Evolutionary conservation across 2,797 vertebrate species (phyloP), one percentile per base, ranked within the genome.

Genomic region (Sphaeramia orbicularis): DNA sequence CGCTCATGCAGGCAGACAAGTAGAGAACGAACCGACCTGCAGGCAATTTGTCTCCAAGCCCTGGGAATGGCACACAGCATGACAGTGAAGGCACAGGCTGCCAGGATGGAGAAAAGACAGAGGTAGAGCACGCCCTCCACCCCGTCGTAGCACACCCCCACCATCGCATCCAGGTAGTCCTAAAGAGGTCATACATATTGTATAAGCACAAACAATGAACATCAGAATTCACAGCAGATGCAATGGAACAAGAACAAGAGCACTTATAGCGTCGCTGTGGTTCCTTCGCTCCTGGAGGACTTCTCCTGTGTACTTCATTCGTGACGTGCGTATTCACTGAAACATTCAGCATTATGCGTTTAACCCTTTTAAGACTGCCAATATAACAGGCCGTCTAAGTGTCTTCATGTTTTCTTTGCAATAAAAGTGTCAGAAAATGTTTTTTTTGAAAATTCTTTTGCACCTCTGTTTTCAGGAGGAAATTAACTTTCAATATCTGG

Each of bases 141-240:
- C 1, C 97, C 96, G 0, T 99, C 96, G 0, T 98, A 98, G 87
- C 98, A 99, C 90, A 98, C 79, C 18, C 97, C 97, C 0, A 96
- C 88, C 71, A 99, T 94, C 2, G 96, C 96, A 0, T 99, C 98
- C 92, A 98, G 89, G 85, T 98, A 99, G 84, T 99, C 97, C 97
- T 99, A 84, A 48, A 8, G 62, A 64, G 71, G 71, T 45, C 66
- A 76, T 35, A 35, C 32, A 35, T 35, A 35, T 35, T 35, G 15
- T 16, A 18, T 42, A 24, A 0, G 10, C 43, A n/a, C 36, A 30
- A 60, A 52, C 50, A 18, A 18, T 36, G 11, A 10, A 14, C 2
- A 41, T 66, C 15, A 48, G 40, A 72, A 27, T 50, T 44, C 51
- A 63, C 41, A 14, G 27, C 14, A 12, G 51, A 54, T 12, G 19